These are phyloP conservation scores for Elgaria multicarinata DNA, from an alignment of 2,113 vertebrate genomes.

Conservation along the genomic window DNA sequence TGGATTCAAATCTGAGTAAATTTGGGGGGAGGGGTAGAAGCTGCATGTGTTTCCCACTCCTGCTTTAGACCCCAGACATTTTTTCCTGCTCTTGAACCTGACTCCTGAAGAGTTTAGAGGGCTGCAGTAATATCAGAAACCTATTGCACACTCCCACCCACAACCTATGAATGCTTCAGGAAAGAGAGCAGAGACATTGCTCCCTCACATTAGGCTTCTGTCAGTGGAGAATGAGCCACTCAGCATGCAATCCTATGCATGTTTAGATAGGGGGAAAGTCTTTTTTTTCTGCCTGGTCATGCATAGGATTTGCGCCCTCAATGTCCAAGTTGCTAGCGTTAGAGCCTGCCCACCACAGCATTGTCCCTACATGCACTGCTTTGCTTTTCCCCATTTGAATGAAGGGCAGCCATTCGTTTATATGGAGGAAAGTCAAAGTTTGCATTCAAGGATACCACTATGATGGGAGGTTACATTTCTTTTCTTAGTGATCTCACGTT, in stretches of 20 bases:
- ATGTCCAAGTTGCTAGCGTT: not conserved
- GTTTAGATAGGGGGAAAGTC: too few relatives aligned
- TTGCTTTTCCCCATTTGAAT: not conserved
- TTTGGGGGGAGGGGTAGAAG: too few relatives aligned
- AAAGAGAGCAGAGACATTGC: too few relatives aligned
- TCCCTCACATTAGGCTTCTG: not conserved
- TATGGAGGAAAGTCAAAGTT: not conserved
- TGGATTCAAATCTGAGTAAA: too few relatives aligned
- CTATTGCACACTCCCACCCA: too few relatives aligned
- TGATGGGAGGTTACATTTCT: not conserved
- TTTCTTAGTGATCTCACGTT: not conserved
- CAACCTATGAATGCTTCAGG: too few relatives aligned
- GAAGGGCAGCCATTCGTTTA: not conserved
- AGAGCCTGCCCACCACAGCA: not conserved
- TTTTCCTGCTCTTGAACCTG: not conserved
- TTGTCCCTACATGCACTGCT: not conserved
- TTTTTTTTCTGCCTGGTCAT: too few relatives aligned
- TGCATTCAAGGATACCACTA: not conserved
- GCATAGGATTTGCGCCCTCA: not conserved
- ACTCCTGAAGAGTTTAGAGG: not conserved
- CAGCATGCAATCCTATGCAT: too few relatives aligned
- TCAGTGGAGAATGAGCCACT: not conserved
- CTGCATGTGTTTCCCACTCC: too few relatives aligned
- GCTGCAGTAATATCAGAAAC: not conserved
- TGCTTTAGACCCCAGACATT: not conserved